Percentiles rank a stretch among this genome's conserved stretches.
These are phyloP conservation scores for Lophius piscatorius DNA, from an alignment of 2,113 vertebrate species.

Conservation along the genomic window DNA sequence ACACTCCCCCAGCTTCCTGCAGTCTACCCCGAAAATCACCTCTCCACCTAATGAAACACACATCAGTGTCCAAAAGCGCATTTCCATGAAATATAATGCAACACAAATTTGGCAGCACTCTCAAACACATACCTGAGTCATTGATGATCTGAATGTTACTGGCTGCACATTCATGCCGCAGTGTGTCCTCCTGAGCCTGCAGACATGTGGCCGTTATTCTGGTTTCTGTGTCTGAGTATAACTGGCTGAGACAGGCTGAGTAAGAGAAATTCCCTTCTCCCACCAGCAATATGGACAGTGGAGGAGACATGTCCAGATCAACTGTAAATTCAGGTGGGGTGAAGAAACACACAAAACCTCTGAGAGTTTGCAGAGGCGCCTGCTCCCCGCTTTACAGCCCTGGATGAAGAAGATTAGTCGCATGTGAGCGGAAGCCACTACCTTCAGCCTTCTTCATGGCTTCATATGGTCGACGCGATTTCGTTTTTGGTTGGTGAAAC, in stretches of 20 bases:
- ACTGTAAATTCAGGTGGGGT: no score
- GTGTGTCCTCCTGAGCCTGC: slow-evolving; percentile 74
- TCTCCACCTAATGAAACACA: slow-evolving; percentile 77
- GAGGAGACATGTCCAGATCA: slow-evolving; percentile 45
- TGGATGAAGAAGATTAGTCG: background rate
- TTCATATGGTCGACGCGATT: background rate
- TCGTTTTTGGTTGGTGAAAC: background rate
- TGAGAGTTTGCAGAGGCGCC: background rate
- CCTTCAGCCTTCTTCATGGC: slow-evolving; percentile 10
- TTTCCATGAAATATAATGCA: background rate
- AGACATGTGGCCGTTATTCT: slow-evolving; percentile 86
- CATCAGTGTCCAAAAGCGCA: background rate
- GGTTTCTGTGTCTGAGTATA: slow-evolving; percentile 7
- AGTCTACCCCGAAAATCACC: slow-evolving; percentile 89
- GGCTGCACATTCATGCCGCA: slow-evolving; percentile 64
- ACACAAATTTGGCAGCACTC: background rate
- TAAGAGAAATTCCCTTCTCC: slow-evolving; percentile 97
- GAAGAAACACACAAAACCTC: background rate
- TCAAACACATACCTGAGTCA: slow-evolving; percentile 76
- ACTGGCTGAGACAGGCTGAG: slow-evolving; percentile 78
- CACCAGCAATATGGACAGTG: slow-evolving; percentile 80
- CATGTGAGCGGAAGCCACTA: background rate
- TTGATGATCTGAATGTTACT: slow-evolving; percentile 80
- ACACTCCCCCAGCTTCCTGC: slow-evolving; percentile 82
- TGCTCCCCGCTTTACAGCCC: background rate